A percentile compares a stretch with the other conserved stretches of the same genome.
phyloP scores from a whole-genome alignment of 2,797 vertebrate species.

The Macroramphosus scolopax region DNA sequence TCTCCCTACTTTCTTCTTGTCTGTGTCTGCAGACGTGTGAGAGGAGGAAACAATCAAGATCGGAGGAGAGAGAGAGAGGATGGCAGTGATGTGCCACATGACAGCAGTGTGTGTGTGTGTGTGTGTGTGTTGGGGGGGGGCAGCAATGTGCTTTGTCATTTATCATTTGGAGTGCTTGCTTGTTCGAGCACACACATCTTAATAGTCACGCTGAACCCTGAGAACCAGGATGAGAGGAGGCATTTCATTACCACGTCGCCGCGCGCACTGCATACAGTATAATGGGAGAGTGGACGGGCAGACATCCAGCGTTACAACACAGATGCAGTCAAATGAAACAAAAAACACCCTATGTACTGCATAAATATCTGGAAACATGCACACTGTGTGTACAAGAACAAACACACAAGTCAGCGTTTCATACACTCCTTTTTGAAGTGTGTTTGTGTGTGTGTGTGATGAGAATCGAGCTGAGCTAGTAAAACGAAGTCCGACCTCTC shows the following conservation, averaged over 20 bases:
- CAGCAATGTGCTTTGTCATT: conserved; percentile 54
- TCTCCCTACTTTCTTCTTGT: conserved; percentile 10
- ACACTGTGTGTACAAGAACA: too few species aligned
- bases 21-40: not conserved
- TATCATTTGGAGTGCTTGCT: conserved; percentile 58
- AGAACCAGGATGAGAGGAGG: conserved; percentile 44
- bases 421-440: too few species aligned
- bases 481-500: too few species aligned
- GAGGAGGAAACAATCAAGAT: too few species aligned
- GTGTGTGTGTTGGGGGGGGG: too few species aligned
- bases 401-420: too few species aligned
- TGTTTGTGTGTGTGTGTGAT: too few species aligned
- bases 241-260: conserved; percentile 51
- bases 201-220: conserved; percentile 53
- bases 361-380: too few species aligned
- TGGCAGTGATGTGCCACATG: conserved; percentile 34
- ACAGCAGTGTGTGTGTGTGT: conserved; percentile 44
- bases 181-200: conserved; percentile 48
- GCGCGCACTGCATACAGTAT: conserved; percentile 10
- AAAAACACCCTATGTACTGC: not conserved
- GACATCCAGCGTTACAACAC: too few species aligned
- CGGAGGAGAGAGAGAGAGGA: conserved; percentile 9
- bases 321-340: not conserved
- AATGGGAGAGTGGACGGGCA: conserved; percentile 4
- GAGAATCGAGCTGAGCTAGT: too few species aligned